Conservation (phyloP, 1,140 invertebrate species). For the Scaptomyza graminum region DNA sequence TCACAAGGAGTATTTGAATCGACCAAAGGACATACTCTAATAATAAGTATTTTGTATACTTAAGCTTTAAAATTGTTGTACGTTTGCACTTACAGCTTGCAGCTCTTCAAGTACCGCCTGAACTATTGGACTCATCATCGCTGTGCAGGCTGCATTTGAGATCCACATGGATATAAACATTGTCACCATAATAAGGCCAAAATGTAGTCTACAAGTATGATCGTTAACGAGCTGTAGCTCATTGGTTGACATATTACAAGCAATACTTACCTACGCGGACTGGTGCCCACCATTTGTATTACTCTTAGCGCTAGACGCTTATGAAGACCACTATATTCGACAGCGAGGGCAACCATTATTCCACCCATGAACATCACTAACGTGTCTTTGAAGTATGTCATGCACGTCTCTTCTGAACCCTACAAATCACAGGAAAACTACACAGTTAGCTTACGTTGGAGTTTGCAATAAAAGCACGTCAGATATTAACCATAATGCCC, state of each 20-base stretch:
- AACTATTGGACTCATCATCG: conserved; percentile 94
- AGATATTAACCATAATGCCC: conserved; percentile 86
- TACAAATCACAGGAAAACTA: conserved; percentile 39
- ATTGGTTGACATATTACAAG: neutral
- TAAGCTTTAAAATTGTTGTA: neutral
- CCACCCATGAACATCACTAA: conserved; percentile 94
- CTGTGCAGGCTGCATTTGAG: conserved; percentile 92
- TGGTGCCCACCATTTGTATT: conserved; percentile 91
- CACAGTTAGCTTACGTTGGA: neutral
- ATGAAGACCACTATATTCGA: conserved; percentile 93
- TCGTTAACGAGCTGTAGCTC: neutral
- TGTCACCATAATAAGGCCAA: conserved; percentile 90
- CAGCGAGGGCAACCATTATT: conserved; percentile 92
- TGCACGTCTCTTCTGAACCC: conserved; percentile 87
- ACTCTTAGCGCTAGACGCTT: conserved; percentile 92
- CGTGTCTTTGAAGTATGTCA: conserved; percentile 92
- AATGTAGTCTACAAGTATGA: conserved; percentile 86
- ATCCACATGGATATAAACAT: conserved; percentile 95
- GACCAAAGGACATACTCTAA: too few species aligned
- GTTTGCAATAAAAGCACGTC: neutral
- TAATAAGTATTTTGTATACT: too few species aligned
- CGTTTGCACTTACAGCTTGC: conserved; percentile 85
- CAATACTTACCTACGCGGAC: conserved; percentile 85
- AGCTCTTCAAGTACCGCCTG: conserved; percentile 90
- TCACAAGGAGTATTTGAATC: too few species aligned